These are phyloP conservation scores for Sorex maritimensis DNA, from an alignment of 2,797 vertebrate species.

Conservation along the genomic window DNA sequence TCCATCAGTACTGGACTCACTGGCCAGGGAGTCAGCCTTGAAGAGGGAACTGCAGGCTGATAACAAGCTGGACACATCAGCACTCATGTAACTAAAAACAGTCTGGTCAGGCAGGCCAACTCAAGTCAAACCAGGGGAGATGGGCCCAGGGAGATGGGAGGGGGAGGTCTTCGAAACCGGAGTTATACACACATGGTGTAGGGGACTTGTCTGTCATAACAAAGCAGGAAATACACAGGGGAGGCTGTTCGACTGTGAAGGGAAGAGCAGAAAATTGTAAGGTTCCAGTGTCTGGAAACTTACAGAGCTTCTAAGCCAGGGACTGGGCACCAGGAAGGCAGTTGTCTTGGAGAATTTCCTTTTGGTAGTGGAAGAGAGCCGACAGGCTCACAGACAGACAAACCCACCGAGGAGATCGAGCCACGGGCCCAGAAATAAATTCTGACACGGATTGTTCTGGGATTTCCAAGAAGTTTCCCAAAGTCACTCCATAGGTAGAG, in stretches of 20 bases:
- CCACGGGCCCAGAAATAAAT: neutral
- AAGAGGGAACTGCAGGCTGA: neutral
- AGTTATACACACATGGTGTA: neutral
- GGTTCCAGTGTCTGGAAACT: rapidly evolving
- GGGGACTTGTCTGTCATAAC: neutral
- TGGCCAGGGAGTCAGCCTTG: neutral
- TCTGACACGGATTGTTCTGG: neutral
- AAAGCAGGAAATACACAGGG: rapidly evolving
- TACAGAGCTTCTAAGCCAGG: neutral
- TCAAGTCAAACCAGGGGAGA: neutral
- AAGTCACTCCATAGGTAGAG: neutral
- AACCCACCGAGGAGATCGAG: neutral
- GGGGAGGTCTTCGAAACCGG: neutral
- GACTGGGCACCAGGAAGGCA: neutral
- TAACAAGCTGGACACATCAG: neutral
- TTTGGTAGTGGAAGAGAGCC: no score
- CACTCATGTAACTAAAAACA: neutral
- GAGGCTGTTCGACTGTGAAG: neutral
- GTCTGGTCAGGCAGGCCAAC: neutral
- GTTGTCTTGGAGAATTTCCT: neutral
- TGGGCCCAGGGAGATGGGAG: neutral
- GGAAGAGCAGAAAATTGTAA: neutral
- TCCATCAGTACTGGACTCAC: rapidly evolving
- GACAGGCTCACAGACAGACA: neutral
- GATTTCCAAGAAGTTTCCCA: neutral